Percentiles rank a stretch among this genome's conserved stretches.
Conservation (phyloP, 2,113 vertebrate species). For the Dascyllus trimaculatus region DNA sequence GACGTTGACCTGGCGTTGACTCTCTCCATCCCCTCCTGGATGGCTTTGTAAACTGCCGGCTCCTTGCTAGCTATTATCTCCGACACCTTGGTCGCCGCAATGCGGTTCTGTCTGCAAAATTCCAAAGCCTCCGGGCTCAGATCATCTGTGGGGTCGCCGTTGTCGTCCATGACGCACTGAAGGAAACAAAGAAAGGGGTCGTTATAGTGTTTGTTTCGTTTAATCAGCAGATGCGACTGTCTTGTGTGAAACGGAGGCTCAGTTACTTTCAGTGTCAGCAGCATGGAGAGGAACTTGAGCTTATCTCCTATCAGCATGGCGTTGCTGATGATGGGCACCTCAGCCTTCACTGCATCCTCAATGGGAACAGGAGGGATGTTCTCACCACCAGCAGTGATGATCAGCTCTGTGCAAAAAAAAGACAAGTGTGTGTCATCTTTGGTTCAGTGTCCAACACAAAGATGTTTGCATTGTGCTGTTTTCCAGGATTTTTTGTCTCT, state of each 20-base stretch:
- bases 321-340: conserved; percentile 83
- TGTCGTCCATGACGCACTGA: conserved; percentile 80
- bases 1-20: conserved; percentile 79
- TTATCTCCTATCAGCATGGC: conserved; percentile 86
- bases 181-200: neutral
- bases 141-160: conserved; percentile 80
- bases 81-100: conserved; percentile 72
- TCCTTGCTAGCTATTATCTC: conserved; percentile 81
- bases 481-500: no score
- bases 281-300: conserved; percentile 86
- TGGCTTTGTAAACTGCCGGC: conserved; percentile 79
- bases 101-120: conserved; percentile 68
- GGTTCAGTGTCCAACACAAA: neutral
- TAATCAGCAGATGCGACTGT: neutral
- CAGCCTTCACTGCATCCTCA: conserved; percentile 82
- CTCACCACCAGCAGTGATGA: conserved; percentile 88
- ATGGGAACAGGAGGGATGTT: conserved; percentile 86
- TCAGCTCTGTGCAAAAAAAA: conserved; percentile 77
- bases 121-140: conserved; percentile 73
- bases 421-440: neutral
- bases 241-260: neutral
- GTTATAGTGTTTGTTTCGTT: neutral
- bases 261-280: conserved; percentile 86
- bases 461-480: neutral
- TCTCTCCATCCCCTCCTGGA: conserved; percentile 79